phyloP scores from a whole-genome alignment of 2,797 vertebrate species.

The Coregonus sp. region DNA sequence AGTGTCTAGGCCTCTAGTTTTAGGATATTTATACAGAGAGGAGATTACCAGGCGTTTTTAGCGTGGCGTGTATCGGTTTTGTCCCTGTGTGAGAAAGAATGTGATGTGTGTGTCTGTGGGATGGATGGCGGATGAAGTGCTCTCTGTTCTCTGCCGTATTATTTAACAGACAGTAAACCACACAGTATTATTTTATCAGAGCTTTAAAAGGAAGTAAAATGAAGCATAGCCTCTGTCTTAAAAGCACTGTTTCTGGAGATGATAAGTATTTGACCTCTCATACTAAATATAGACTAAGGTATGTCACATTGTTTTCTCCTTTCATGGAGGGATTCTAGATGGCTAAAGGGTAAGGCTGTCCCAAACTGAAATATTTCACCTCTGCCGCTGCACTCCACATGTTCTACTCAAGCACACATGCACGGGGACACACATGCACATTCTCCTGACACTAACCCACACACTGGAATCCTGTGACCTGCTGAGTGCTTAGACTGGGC shows the following conservation, averaged over 20 bases:
- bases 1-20: constrained; percentile 50
- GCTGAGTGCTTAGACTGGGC: constrained; percentile 2
- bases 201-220: neutral
- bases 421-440: neutral
- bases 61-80: constrained; percentile 55
- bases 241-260: constrained; percentile 15
- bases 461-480: constrained; percentile 2
- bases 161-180: constrained; percentile 12
- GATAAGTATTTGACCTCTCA: constrained; percentile 21
- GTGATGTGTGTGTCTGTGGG: constrained; percentile 21
- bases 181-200: constrained; percentile 18
- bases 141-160: constrained; percentile 7
- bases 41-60: constrained; percentile 57
- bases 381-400: constrained; percentile 11
- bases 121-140: constrained; percentile 29
- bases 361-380: neutral
- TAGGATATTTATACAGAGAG: constrained; percentile 56
- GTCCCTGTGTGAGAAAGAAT: constrained; percentile 29
- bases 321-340: constrained; percentile 45
- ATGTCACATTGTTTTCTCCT: constrained; percentile 34
- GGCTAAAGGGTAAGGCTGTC: neutral
- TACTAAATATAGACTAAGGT: constrained; percentile 45
- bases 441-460: neutral
- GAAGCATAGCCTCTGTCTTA: constrained; percentile 14
- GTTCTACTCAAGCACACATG: constrained; percentile 1